phyloP scores from a whole-genome alignment of 2,888 invertebrate species.

The Stenoptilia bipunctidactyla region DNA sequence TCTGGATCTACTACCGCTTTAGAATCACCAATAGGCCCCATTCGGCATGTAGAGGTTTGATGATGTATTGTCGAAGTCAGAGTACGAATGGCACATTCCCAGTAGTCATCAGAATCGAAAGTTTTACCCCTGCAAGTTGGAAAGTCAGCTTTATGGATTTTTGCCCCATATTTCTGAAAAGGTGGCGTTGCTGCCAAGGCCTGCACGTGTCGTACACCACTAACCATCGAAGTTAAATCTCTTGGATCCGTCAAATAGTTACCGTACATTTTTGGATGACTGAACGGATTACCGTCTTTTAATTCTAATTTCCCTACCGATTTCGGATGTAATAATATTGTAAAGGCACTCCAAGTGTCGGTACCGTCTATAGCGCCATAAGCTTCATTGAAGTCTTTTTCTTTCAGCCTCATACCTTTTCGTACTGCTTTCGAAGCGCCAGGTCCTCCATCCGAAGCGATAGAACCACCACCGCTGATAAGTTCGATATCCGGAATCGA shows the following conservation, averaged over 20 bases:
- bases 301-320: constrained; percentile 78
- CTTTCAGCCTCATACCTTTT: constrained; percentile 53
- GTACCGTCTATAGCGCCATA: constrained; percentile 45
- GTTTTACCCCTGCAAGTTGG: constrained; percentile 68
- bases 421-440: constrained; percentile 41
- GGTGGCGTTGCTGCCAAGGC: constrained; percentile 53
- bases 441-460: constrained; percentile 44
- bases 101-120: constrained; percentile 73
- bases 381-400: constrained; percentile 47
- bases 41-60: constrained; percentile 75
- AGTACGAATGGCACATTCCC: constrained; percentile 75
- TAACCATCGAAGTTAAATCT: too few species aligned
- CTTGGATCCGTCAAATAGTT: constrained; percentile 75
- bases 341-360: constrained; percentile 70
- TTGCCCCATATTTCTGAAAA: constrained; percentile 63
- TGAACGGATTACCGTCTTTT: constrained; percentile 73
- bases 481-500: constrained; percentile 79
- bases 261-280: constrained; percentile 75
- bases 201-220: constrained; percentile 68
- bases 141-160: constrained; percentile 63
- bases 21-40: constrained; percentile 73
- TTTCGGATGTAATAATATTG: constrained; percentile 76
- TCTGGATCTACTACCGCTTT: constrained; percentile 75
- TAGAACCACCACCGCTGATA: constrained; percentile 71
- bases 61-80: constrained; percentile 75